Percentiles rank a stretch among this genome's conserved stretches.
Conservation (phyloP, 2,888 invertebrate genomes). For the Noctua janthina region DNA sequence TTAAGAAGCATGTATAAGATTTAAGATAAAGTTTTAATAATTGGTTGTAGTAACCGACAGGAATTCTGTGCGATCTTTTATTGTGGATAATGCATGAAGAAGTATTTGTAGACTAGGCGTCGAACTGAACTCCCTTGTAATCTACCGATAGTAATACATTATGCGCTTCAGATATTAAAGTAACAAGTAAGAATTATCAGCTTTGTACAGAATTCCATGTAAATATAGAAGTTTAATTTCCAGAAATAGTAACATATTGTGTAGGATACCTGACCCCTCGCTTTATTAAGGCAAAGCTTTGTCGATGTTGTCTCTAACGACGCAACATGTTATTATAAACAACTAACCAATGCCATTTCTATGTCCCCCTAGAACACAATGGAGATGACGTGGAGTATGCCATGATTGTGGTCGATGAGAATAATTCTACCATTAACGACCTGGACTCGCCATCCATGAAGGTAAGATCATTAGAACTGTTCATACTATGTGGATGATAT, state of each 20-base stretch:
- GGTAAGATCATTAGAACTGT: conserved; percentile 87
- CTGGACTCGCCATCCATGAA: conserved; percentile 96
- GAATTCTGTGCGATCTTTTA: conserved; percentile 52
- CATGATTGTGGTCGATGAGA: conserved; percentile 97
- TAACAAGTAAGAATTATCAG: conserved; percentile 34
- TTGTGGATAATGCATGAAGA: conserved; percentile 52
- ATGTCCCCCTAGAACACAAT: conserved; percentile 84
- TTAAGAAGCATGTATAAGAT: conserved; percentile 63
- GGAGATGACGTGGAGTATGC: conserved; percentile 96
- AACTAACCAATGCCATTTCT: conserved; percentile 59
- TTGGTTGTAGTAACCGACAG: conserved; percentile 34
- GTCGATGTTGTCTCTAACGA: conserved; percentile 79
- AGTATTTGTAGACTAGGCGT: conserved; percentile 41
- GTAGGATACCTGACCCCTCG: conserved; percentile 72
- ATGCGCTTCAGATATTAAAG: conserved; percentile 34
- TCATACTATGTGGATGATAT: conserved; percentile 33
- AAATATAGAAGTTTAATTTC: conserved; percentile 53
- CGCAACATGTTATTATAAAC: conserved; percentile 6
- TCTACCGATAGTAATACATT: conserved; percentile 15
- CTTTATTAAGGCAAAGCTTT: conserved; percentile 85
- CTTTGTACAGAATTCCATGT: conserved; percentile 62
- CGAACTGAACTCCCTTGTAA: conserved; percentile 25
- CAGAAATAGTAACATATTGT: conserved; percentile 43
- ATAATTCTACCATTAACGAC: conserved; percentile 95
- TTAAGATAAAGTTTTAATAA: conserved; percentile 40